Evolutionary conservation across 1,140 invertebrate genomes (phyloP).

Genomic region (Sweltsa coloradensis): DNA sequence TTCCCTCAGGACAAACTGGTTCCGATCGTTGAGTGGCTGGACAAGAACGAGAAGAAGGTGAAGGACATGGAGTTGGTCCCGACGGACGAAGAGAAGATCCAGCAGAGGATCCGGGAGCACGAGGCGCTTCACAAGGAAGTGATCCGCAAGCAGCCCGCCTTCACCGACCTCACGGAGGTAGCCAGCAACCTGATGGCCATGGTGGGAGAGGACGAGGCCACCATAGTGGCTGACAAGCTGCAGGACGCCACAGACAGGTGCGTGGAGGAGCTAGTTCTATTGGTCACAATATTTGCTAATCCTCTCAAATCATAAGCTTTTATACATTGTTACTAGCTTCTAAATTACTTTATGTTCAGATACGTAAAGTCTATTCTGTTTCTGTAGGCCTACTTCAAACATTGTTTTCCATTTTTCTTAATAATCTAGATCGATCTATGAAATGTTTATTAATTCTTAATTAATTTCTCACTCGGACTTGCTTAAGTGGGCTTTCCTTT

Average conservation of each 20-base stretch:
- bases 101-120: constrained; percentile 74
- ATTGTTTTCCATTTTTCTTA: too few species aligned
- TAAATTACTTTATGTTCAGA: too few species aligned
- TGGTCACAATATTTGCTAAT: too few species aligned
- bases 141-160: constrained; percentile 68
- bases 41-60: constrained; percentile 73
- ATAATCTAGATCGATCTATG: too few species aligned
- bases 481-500: constrained; percentile 13
- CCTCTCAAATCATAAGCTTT: too few species aligned
- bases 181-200: constrained; percentile 76
- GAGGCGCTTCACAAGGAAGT: constrained; percentile 75
- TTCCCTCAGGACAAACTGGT: constrained; percentile 68
- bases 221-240: constrained; percentile 68
- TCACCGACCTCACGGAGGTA: constrained; percentile 78
- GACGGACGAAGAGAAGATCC: constrained; percentile 88
- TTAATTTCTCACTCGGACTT: too few species aligned
- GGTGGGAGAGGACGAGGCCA: constrained; percentile 86
- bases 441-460: too few species aligned
- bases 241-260: constrained; percentile 74
- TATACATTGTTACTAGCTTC: too few species aligned
- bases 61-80: constrained; percentile 81
- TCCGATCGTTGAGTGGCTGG: constrained; percentile 84
- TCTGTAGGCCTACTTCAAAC: too few species aligned
- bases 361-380: too few species aligned
- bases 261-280: too few species aligned